phyloP scores from a whole-genome alignment of 1,140 invertebrate genomes.

The Ladona fulva region DNA sequence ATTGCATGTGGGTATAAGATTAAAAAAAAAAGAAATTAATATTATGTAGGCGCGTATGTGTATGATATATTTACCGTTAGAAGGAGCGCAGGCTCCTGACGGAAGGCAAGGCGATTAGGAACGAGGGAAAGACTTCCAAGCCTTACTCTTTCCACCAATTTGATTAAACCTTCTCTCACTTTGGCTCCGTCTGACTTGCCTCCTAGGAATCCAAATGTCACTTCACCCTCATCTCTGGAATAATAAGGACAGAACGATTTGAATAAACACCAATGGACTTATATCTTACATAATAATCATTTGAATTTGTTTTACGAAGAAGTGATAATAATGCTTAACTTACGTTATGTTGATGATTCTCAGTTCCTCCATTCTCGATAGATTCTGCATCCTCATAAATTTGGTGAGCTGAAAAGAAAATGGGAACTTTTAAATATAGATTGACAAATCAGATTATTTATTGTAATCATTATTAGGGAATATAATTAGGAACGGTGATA shows the following conservation, averaged over 20 bases:
- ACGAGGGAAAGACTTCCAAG: slow-evolving; percentile 53
- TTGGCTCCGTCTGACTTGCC: slow-evolving; percentile 48
- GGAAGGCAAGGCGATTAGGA: slow-evolving; percentile 47
- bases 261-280: slow-evolving; percentile 15
- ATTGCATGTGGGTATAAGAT: too few relatives aligned
- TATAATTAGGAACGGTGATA: too few relatives aligned
- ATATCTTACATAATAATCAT: neutral
- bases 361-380: slow-evolving; percentile 54
- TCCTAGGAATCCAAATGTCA: slow-evolving; percentile 53
- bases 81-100: slow-evolving; percentile 46
- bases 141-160: slow-evolving; percentile 49
- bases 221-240: slow-evolving; percentile 46
- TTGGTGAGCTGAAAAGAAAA: slow-evolving; percentile 48
- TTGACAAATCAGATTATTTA: too few relatives aligned
- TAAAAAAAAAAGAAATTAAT: too few relatives aligned
- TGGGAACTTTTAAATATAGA: too few relatives aligned
- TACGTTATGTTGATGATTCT: slow-evolving; percentile 57
- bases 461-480: too few relatives aligned
- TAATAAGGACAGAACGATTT: slow-evolving; percentile 24
- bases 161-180: slow-evolving; percentile 49
- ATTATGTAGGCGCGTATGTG: too few relatives aligned
- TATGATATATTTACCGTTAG: slow-evolving; percentile 39
- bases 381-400: slow-evolving; percentile 53
- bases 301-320: slow-evolving; percentile 13
- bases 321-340: slow-evolving; percentile 30